Base-by-base conservation (phyloP, 2,113 vertebrate species). In the Morphnarchus princeps region DNA sequence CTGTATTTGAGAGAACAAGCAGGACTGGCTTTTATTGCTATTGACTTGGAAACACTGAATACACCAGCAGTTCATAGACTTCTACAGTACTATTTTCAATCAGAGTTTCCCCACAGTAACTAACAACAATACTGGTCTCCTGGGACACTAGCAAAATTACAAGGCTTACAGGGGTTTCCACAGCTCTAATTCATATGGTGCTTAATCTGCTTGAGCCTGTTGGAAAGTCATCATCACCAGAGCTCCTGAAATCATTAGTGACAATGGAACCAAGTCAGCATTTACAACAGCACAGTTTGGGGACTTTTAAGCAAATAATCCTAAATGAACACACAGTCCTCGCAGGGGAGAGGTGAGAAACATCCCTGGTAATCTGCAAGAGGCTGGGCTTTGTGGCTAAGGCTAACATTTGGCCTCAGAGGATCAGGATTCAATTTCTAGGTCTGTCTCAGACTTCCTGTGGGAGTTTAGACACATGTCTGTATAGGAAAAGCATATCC, bases 111-210 rank as follows among this genome's bases (percentile, higher is more conserved):
- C 45, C 78, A 77, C 78, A 95, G 93, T 97, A 93, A 96, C 93
- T 92, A 96, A 93, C 87, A 97, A 96, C 96, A 96, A 85, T 70
- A 50, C 67, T 36, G 85, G 84, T 90, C 95, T 95, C 94, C 79
- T 59, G 91, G 93, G 93, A 95, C 85, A 85, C 76, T 8, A 91
- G 91, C 73, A 96, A 95, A 95, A 95, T 96, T 93, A 94, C 74
- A 88, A 94, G 78, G 49, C 73, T 94, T 95, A 88, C 78, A 67
- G 82, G 62, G 84, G 87, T 88, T 96, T 95, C 94, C 82, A 91
- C 84, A 90, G 84, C 62, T 93, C 89, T 94, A 93, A 91, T 88
- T 95, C 89, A 85, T 82, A 81, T 28, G 18, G 87, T 50, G 71
- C 78, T 91, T 96, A 79, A 95, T 93, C 81, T 91, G 29, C 82